Evolutionary conservation across 2,888 invertebrate genomes (phyloP).

Genomic region (Bruchidius siliquastri): DNA sequence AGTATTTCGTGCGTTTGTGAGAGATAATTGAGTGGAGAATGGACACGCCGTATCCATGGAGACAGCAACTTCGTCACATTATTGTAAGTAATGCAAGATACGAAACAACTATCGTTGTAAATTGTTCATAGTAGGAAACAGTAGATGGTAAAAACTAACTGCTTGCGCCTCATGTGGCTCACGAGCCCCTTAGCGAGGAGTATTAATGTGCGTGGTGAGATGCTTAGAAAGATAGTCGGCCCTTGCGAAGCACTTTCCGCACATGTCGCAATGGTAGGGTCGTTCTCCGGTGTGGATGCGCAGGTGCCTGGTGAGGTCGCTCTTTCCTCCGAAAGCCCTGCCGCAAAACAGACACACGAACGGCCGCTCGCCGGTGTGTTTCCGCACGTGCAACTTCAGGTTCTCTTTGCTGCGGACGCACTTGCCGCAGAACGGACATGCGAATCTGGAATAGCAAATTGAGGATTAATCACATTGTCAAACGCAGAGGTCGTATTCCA

Average conservation of each 20-base stretch:
- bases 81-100: too few relatives aligned
- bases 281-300: conserved; percentile 86
- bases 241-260: conserved; percentile 86
- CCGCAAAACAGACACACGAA: conserved; percentile 88
- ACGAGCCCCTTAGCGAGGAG: conserved; percentile 59
- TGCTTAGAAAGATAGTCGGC: conserved; percentile 89
- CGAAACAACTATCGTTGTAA: too few relatives aligned
- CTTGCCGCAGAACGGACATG: conserved; percentile 85
- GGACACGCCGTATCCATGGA: too few relatives aligned
- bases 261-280: conserved; percentile 88
- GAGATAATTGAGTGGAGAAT: too few relatives aligned
- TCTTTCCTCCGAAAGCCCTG: conserved; percentile 82
- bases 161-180: too few relatives aligned
- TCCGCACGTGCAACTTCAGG: conserved; percentile 79
- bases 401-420: conserved; percentile 87
- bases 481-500: too few relatives aligned
- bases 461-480: too few relatives aligned
- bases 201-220: conserved; percentile 83
- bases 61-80: too few relatives aligned
- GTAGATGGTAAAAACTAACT: too few relatives aligned
- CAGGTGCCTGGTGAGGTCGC: conserved; percentile 79
- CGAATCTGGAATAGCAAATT: conserved; percentile 51
- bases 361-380: conserved; percentile 84
- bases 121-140: too few relatives aligned
- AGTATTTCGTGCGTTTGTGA: too few relatives aligned